Conservation (phyloP, 2,113 vertebrate genomes). For the Laticauda laticaudata region DNA sequence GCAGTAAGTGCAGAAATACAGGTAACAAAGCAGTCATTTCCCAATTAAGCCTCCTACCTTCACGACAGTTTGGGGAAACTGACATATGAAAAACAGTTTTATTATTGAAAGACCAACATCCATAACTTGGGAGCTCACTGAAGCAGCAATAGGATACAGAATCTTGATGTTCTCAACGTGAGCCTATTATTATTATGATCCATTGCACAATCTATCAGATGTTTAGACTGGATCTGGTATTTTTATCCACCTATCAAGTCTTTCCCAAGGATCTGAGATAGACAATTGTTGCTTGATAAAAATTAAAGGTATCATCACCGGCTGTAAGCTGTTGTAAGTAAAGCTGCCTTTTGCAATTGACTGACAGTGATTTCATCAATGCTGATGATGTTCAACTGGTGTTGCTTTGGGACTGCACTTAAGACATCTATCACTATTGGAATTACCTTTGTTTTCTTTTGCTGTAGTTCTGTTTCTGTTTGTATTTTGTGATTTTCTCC, state of each 20-base stretch:
- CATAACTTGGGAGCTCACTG: background rate
- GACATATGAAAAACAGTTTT: background rate
- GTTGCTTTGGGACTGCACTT: background rate
- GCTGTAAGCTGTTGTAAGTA: background rate
- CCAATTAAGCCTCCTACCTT: conserved; percentile 35
- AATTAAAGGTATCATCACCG: background rate
- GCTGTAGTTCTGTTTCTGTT: background rate
- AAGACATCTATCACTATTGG: background rate
- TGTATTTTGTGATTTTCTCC: background rate
- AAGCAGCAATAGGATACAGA: background rate
- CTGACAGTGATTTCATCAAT: background rate
- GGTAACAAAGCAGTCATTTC: conserved; percentile 15
- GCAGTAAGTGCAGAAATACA: conserved; percentile 19
- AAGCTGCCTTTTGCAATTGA: background rate
- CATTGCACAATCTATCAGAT: background rate
- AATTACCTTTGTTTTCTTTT: background rate
- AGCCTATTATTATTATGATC: background rate
- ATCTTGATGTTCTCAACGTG: background rate
- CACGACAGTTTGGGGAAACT: conserved; percentile 7
- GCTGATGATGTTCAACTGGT: background rate
- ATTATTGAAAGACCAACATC: conserved; percentile 18
- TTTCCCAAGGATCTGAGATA: background rate
- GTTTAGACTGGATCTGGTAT: background rate
- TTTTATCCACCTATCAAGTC: background rate
- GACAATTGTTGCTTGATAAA: background rate